These are phyloP conservation scores for Sebastes minor DNA, from an alignment of 2,797 vertebrate species.

Conservation along the genomic window DNA sequence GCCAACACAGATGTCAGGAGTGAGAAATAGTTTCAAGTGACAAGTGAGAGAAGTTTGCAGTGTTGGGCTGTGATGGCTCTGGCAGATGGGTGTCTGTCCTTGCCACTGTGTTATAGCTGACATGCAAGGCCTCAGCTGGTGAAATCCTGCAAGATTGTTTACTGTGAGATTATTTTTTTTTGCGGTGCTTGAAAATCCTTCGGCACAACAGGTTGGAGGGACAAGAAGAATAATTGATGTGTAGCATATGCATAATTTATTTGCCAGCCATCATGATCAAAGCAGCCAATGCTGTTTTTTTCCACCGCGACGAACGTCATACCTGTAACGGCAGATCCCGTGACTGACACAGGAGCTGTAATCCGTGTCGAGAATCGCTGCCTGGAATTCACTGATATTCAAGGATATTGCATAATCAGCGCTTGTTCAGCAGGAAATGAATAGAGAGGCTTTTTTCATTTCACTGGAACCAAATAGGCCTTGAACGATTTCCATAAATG, in stretches of 20 bases:
- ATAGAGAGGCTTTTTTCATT: slow-evolving; percentile 33
- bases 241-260: slow-evolving; percentile 61
- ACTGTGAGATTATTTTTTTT: neutral
- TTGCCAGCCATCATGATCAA: slow-evolving; percentile 49
- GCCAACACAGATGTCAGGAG: slow-evolving; percentile 74
- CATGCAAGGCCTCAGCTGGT: slow-evolving; percentile 2
- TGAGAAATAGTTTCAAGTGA: slow-evolving; percentile 71
- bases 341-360: slow-evolving; percentile 23
- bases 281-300: slow-evolving; percentile 9
- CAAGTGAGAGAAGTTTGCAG: slow-evolving; percentile 56
- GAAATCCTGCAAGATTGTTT: slow-evolving; percentile 39
- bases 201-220: slow-evolving; percentile 52
- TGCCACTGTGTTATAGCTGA: slow-evolving; percentile 23
- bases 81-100: slow-evolving; percentile 53
- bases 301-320: neutral
- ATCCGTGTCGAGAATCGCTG: slow-evolving; percentile 23
- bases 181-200: slow-evolving; percentile 4
- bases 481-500: slow-evolving; percentile 63
- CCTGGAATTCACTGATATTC: slow-evolving; percentile 43
- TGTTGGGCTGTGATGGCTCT: slow-evolving; percentile 25
- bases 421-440: slow-evolving; percentile 56
- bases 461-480: slow-evolving; percentile 33
- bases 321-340: slow-evolving; percentile 24
- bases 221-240: slow-evolving; percentile 61
- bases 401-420: slow-evolving; percentile 45